phyloP scores from a whole-genome alignment of 2,888 invertebrate genomes.

The Druceiella hillmani region DNA sequence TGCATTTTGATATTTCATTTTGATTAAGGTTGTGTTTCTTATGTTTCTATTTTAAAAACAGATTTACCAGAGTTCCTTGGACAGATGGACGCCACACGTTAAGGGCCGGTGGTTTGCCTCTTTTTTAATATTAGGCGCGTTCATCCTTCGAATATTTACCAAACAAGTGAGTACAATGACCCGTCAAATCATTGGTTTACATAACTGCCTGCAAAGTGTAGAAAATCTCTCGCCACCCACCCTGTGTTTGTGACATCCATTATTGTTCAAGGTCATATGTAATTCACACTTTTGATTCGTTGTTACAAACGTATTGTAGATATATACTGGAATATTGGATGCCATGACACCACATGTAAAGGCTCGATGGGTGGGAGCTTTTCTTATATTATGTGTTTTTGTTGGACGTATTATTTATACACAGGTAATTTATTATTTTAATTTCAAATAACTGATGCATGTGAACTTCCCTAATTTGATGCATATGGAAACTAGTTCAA shows the following conservation, averaged over 20 bases:
- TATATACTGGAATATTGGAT: slow-evolving; percentile 46
- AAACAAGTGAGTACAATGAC: slow-evolving; percentile 60
- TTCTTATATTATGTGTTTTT: slow-evolving; percentile 35
- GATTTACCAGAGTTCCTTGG: slow-evolving; percentile 80
- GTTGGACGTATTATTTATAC: slow-evolving; percentile 38
- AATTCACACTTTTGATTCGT: background rate
- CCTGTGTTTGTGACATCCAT: slow-evolving; percentile 7
- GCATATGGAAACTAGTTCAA: too few relatives aligned
- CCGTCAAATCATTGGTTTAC: slow-evolving; percentile 12
- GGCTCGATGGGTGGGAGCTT: slow-evolving; percentile 35
- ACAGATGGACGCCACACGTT: slow-evolving; percentile 80
- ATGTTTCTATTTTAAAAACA: slow-evolving; percentile 30
- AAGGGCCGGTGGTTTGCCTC: slow-evolving; percentile 77
- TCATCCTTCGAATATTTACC: slow-evolving; percentile 75
- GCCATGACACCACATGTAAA: slow-evolving; percentile 41
- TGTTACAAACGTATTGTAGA: slow-evolving; percentile 35
- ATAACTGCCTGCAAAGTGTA: background rate
- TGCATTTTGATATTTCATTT: slow-evolving; percentile 6
- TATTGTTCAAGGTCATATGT: background rate
- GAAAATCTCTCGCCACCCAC: background rate
- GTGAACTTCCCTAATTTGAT: too few relatives aligned
- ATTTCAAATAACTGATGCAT: background rate
- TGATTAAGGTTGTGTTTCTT: slow-evolving; percentile 4
- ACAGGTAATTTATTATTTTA: slow-evolving; percentile 32
- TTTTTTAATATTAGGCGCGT: slow-evolving; percentile 61